Base-by-base conservation (phyloP, 2,797 vertebrate species). In the Ctenosaura bakeri region DNA sequence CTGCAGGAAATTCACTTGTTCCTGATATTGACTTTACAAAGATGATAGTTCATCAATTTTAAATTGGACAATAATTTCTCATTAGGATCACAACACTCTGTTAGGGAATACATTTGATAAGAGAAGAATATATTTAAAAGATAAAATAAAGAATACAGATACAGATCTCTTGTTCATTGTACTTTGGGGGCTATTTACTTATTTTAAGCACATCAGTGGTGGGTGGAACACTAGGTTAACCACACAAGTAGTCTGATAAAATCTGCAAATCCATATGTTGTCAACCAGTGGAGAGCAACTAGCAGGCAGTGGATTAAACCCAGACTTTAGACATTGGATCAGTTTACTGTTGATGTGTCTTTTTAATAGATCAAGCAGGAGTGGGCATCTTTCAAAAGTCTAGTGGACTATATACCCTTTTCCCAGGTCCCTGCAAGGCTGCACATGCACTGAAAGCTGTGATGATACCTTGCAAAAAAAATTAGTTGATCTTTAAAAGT, bases 221-320 rank as follows among this genome's bases (percentile, higher is more conserved):
- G 35, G 50, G 3, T 29, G 6, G 50, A 32, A 29, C 50, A 77
- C 14, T 32, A 77, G 13, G 2, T 66, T 81, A 56, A 71, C 54
- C 18, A 69, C 24, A 71, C 14, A 14, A 52, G 20, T 66, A 42
- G 6, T 77, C 32, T 50, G 32, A 4, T 56, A 10, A 22, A 82
- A 59, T 71, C 50, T 71, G 26, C 32, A 79, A 89, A 77, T 84
- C 26, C 71, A 83, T 89, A 32, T 62, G 52, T 83, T 74, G 2
- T 76, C 46, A 29, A 62, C 73, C 32, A 89, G 24, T 82, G 9
- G 80, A 54, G 54, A 18, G 50, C 16, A 16, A 88, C 78, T 38
- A 16, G 22, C 9, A 29, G 32, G 1, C 4, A 24, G 24, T 81
- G 46, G 52, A n/a, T 56, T 78, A 81, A 71, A 38, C 56, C 46